Evolutionary conservation across 35 echinoderm and acorn worm genomes (phyloP).

Genomic region (Heliocidaris erythrogramma): DNA sequence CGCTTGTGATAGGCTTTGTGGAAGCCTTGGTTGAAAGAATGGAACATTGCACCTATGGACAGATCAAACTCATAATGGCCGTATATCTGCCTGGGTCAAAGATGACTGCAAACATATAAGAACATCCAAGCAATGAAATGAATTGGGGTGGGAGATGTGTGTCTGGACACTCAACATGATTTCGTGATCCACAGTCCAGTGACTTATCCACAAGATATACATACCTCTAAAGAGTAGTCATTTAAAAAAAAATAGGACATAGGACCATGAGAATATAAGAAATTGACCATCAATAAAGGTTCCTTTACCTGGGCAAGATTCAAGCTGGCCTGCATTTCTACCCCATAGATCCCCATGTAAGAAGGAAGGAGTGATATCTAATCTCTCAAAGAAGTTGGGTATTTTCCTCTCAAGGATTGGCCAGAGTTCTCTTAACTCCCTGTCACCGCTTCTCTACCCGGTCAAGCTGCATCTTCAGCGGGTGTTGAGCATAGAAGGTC

Average conservation of each 20-base stretch:
- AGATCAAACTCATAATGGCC: constrained; percentile 95
- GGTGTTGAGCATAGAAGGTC: constrained; percentile 75
- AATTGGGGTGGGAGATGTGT: no score
- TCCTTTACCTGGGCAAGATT: constrained; percentile 69
- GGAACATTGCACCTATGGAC: constrained; percentile 89
- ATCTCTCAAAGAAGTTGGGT: constrained; percentile 71
- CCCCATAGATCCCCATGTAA: constrained; percentile 97
- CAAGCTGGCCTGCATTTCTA: constrained; percentile 77
- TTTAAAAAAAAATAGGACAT: no score
- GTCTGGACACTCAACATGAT: no score
- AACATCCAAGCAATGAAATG: no score
- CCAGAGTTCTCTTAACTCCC: constrained; percentile 89
- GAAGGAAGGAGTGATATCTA: constrained; percentile 73
- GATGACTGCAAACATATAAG: constrained; percentile 80
- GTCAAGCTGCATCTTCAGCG: constrained; percentile 69
- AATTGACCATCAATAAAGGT: background rate
- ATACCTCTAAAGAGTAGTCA: no score
- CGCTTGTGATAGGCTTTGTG: constrained; percentile 82
- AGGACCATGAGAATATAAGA: no score
- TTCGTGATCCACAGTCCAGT: no score
- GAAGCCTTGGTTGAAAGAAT: constrained; percentile 77
- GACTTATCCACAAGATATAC: no score
- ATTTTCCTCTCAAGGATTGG: constrained; percentile 77
- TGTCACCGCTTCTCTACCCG: constrained; percentile 71
- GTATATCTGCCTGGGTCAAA: constrained; percentile 93